phyloP scores from a whole-genome alignment of 2,797 vertebrate genomes.

The Melanotaenia nigrans region DNA sequence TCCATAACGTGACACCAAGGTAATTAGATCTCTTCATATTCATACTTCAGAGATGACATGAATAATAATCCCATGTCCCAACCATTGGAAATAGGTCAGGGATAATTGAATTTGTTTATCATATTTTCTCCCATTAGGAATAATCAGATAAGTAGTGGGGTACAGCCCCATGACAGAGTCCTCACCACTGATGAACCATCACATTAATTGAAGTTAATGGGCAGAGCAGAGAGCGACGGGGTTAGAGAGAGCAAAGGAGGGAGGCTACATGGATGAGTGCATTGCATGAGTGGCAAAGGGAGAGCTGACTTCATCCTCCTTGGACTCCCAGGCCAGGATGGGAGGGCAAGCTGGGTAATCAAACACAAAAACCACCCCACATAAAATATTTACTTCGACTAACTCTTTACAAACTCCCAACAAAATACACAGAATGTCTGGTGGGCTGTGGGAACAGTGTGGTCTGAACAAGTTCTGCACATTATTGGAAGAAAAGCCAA shows the following conservation, averaged over 20 bases:
- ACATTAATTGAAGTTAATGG: slow-evolving; percentile 85
- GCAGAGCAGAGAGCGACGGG: slow-evolving; percentile 62
- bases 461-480: neutral
- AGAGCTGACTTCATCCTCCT: slow-evolving; percentile 50
- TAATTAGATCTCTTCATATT: slow-evolving; percentile 79
- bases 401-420: slow-evolving; percentile 42
- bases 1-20: slow-evolving; percentile 71
- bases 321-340: slow-evolving; percentile 32
- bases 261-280: slow-evolving; percentile 68
- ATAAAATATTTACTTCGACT: slow-evolving; percentile 65
- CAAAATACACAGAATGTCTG: slow-evolving; percentile 15
- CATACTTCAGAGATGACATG: slow-evolving; percentile 76
- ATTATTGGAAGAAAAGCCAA: neutral
- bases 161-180: slow-evolving; percentile 76
- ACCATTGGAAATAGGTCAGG: slow-evolving; percentile 82
- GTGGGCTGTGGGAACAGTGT: slow-evolving; percentile 5
- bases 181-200: slow-evolving; percentile 79
- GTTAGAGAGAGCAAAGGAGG: slow-evolving; percentile 53
- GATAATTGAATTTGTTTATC: slow-evolving; percentile 84
- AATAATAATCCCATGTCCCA: slow-evolving; percentile 70
- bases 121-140: slow-evolving; percentile 80
- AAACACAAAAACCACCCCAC: slow-evolving; percentile 45
- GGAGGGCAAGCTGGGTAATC: slow-evolving; percentile 49
- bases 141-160: slow-evolving; percentile 78
- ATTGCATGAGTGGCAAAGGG: slow-evolving; percentile 52